phyloP scores from a whole-genome alignment of 2,797 vertebrate genomes.

The Neosalanx taihuensis region DNA sequence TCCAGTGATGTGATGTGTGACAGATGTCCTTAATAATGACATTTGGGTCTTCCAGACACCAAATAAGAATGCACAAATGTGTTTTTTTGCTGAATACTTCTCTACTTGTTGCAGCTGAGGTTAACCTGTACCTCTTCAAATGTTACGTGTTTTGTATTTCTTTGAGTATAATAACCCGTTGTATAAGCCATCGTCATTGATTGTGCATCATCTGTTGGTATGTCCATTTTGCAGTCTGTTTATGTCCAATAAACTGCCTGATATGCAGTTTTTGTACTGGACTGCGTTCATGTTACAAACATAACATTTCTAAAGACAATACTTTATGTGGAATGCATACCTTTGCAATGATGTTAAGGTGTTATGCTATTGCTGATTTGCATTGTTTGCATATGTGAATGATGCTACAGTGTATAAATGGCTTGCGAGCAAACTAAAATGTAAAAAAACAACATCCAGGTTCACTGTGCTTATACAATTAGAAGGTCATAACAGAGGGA shows the following conservation, averaged over 20 bases:
- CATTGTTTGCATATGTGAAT: too few species aligned
- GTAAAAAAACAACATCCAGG: neutral
- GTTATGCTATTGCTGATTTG: too few species aligned
- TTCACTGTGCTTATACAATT: slow-evolving; percentile 38
- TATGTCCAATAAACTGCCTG: neutral
- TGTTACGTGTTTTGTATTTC: neutral
- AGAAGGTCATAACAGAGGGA: slow-evolving; percentile 41
- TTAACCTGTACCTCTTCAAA: neutral
- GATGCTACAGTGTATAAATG: slow-evolving; percentile 31
- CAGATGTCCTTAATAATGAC: neutral
- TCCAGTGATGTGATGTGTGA: neutral
- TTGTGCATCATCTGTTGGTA: neutral
- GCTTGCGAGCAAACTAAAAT: slow-evolving; percentile 15
- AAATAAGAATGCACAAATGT: neutral
- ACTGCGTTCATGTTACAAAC: neutral
- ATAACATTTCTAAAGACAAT: too few species aligned
- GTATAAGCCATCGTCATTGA: neutral
- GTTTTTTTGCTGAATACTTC: neutral
- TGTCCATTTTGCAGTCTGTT: neutral
- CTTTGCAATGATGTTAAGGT: too few species aligned
- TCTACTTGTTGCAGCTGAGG: neutral
- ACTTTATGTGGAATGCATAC: too few species aligned
- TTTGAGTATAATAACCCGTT: too few species aligned
- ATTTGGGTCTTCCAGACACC: neutral
- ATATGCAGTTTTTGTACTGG: neutral